Percentiles rank a stretch among this genome's conserved stretches.
These are phyloP conservation scores for Neoseiulus cucumeris DNA, from an alignment of 1,140 invertebrate genomes.

Conservation along the genomic window DNA sequence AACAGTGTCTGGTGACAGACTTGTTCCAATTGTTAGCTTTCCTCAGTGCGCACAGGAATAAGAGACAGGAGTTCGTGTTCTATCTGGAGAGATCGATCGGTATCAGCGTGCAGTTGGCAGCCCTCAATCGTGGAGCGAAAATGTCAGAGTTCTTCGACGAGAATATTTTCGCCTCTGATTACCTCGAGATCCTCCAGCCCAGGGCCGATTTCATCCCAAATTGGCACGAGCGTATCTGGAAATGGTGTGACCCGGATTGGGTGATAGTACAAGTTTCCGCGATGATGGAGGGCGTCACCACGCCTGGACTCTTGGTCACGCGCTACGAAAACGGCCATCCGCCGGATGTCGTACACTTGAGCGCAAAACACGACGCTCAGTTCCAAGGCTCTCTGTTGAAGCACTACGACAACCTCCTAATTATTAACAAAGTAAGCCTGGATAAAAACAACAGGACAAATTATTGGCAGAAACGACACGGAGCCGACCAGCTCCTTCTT, in stretches of 20 bases:
- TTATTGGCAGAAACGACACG: not conserved
- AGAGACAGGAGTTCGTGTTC: not conserved
- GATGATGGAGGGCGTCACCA: not conserved
- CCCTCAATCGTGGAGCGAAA: not conserved
- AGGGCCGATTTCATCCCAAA: not conserved
- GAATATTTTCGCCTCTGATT: not conserved
- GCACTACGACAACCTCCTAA: not conserved
- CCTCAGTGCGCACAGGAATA: not conserved
- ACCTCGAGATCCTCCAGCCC: not conserved
- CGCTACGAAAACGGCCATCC: not conserved
- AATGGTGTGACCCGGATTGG: not conserved
- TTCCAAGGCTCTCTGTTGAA: not conserved
- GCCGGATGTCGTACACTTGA: not conserved
- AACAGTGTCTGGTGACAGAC: not conserved
- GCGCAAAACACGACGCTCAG: not conserved
- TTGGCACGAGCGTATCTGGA: not conserved
- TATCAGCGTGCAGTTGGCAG: not conserved
- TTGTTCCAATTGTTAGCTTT: not conserved
- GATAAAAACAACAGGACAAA: not conserved
- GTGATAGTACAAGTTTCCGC: not conserved
- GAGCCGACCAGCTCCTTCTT: not conserved
- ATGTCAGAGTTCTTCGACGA: not conserved
- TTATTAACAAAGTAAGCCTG: not conserved
- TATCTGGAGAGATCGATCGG: not conserved
- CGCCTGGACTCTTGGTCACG: not conserved